Conservation (phyloP, 2,797 vertebrate genomes). For the Triplophysa yarkandensis region DNA sequence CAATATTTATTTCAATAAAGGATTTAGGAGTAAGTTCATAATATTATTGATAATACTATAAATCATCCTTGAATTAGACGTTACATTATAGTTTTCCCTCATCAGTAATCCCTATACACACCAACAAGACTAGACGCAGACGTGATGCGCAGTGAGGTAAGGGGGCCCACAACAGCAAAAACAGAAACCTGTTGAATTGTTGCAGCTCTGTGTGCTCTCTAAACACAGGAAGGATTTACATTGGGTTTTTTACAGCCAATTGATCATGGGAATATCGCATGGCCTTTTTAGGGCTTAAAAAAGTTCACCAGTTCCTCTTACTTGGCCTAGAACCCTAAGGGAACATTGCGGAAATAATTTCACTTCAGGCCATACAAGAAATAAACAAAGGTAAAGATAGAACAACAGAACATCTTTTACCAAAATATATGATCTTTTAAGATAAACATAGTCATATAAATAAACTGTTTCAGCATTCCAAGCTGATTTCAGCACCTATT, state of each 20-base stretch:
- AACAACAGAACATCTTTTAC: neutral
- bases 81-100: neutral
- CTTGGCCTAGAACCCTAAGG: slow-evolving; percentile 59
- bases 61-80: neutral
- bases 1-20: no score
- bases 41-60: no score
- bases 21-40: no score
- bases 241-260: slow-evolving; percentile 65
- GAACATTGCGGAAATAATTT: slow-evolving; percentile 59
- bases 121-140: neutral
- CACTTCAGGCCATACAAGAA: slow-evolving; percentile 39
- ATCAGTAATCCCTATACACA: neutral
- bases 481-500: no score
- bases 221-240: slow-evolving; percentile 74
- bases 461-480: no score
- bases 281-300: slow-evolving; percentile 75
- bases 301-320: slow-evolving; percentile 62
- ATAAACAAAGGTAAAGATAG: slow-evolving; percentile 46
- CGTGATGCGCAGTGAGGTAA: neutral
- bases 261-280: slow-evolving; percentile 68
- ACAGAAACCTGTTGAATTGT: slow-evolving; percentile 55
- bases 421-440: neutral
- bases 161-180: slow-evolving; percentile 25
- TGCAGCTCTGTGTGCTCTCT: slow-evolving; percentile 66
- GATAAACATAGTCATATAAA: neutral